Evolutionary conservation across 2,888 invertebrate genomes (phyloP).

Genomic region (Drosophila prolongata): DNA sequence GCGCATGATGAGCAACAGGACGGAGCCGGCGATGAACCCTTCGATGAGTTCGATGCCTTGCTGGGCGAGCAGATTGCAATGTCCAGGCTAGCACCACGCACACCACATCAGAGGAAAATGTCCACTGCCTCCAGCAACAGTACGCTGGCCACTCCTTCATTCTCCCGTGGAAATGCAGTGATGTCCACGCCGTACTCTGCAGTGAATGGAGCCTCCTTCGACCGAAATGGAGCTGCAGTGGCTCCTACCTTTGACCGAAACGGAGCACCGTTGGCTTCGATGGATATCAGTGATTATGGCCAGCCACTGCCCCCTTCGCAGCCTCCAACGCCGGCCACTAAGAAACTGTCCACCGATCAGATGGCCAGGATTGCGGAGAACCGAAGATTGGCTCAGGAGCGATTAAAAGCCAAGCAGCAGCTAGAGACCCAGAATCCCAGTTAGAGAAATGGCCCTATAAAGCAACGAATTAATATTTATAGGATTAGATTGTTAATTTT

Average conservation of each 20-base stretch:
- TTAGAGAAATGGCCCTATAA: background rate
- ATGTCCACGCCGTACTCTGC: slow-evolving; percentile 79
- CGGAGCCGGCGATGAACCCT: slow-evolving; percentile 83
- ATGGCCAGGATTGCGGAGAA: slow-evolving; percentile 89
- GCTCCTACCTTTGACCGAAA: slow-evolving; percentile 1
- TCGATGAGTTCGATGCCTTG: slow-evolving; percentile 88
- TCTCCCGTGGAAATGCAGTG: slow-evolving; percentile 68
- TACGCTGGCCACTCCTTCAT: slow-evolving; percentile 76
- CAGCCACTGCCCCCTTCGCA: slow-evolving; percentile 77
- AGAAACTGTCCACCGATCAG: slow-evolving; percentile 87
- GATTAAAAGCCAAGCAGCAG: slow-evolving; percentile 85
- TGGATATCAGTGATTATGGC: slow-evolving; percentile 74
- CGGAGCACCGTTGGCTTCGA: slow-evolving; percentile 6
- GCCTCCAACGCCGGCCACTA: slow-evolving; percentile 62
- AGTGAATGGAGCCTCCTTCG: slow-evolving; percentile 1
- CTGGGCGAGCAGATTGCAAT: slow-evolving; percentile 88
- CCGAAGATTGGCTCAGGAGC: slow-evolving; percentile 88
- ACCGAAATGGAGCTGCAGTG: slow-evolving; percentile 1
- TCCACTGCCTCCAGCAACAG: slow-evolving; percentile 45
- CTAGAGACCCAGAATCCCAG: slow-evolving; percentile 4
- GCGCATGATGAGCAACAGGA: slow-evolving; percentile 81
- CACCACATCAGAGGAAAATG: slow-evolving; percentile 62
- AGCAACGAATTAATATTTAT: background rate
- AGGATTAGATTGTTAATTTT: background rate
- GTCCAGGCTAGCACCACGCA: slow-evolving; percentile 83